Evolutionary conservation across 2,888 invertebrate species (phyloP), one percentile per base, ranked within the genome.

Genomic region (Diadegma fenestrale): DNA sequence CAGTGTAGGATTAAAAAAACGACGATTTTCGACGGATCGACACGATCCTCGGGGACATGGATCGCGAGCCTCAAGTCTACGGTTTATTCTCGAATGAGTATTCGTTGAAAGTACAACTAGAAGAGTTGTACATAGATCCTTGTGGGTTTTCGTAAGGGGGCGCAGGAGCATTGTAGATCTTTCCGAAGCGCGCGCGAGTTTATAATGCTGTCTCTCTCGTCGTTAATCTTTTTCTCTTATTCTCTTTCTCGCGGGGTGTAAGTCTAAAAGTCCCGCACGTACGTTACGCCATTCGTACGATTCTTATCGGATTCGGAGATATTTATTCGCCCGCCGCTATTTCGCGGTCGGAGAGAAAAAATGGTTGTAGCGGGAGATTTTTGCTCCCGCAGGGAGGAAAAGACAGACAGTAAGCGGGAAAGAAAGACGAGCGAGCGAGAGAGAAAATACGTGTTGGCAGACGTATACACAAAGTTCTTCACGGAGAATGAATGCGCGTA

Each of bases 271-370:
- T 82, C 75, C 75, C 78, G 78, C 82, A 66, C 82, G 80, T 82
- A 82, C 82, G 82, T 85, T 82, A 82, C 85, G 85, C 85, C 85
- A 85, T 85, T 82, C 85, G 85, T 82, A 82, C 82, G 85, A 85
- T 85, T 80, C 80, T 85, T 85, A 85, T 85, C 85, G 85, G 72
- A 72, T 80, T 80, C 85, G 76, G 82, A 85, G 76, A 85, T 85
- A 85, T 85, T 85, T 85, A 85, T 85, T 85, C 76, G 76, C 85
- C 45, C 75, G 80, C 61, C 80, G 80, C 26, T 85, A 82, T 85
- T 85, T 85, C 85, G 72, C 80, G 85, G 80, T 85, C 76, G 76
- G 85, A 61, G 54, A 73, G 73, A 81, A 85, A 85, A 85, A 76
- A 77, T 76, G 45, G 45, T 72, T 72, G 85, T 76, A 82, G 66